Percentiles rank a stretch among this genome's conserved stretches.
Evolutionary conservation across 2,113 vertebrate genomes (phyloP).

Genomic region (Oreochromis niloticus): DNA sequence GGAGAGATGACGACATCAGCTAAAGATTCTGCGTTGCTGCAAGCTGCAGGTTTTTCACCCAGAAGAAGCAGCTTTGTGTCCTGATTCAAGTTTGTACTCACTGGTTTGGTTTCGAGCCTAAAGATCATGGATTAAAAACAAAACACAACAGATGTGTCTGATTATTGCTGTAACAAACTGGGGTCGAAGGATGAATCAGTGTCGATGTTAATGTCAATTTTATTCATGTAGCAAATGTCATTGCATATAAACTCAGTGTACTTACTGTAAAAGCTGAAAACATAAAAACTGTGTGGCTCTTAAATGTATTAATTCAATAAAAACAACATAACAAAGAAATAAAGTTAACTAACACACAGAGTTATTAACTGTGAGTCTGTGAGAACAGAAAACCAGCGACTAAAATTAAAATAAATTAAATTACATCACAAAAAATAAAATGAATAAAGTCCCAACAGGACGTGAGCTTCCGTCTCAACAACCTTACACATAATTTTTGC

Average conservation of each 20-base stretch:
- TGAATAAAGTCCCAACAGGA: not conserved
- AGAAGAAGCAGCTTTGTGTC: not conserved
- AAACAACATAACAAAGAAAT: not conserved
- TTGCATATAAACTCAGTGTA: not conserved
- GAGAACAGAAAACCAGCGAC: not conserved
- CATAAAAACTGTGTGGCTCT: not conserved
- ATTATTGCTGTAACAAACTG: not conserved
- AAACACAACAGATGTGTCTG: not conserved
- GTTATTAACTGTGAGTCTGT: not conserved
- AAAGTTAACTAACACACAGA: not conserved
- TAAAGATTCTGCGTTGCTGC: not conserved
- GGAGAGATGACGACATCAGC: accelerated
- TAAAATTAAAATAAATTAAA: not conserved
- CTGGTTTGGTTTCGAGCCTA: not conserved
- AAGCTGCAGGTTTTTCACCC: not conserved
- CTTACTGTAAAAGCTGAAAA: not conserved
- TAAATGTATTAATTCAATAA: not conserved
- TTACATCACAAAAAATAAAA: not conserved
- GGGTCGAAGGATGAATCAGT: not conserved
- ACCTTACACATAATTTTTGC: not conserved
- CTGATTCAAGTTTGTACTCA: not conserved
- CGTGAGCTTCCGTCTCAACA: accelerated
- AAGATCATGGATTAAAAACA: not conserved
- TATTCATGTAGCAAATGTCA: not conserved
- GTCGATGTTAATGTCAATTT: not conserved